Evolutionary conservation across 2,797 vertebrate species (phyloP).

Genomic region (Syndactyla subalaris): DNA sequence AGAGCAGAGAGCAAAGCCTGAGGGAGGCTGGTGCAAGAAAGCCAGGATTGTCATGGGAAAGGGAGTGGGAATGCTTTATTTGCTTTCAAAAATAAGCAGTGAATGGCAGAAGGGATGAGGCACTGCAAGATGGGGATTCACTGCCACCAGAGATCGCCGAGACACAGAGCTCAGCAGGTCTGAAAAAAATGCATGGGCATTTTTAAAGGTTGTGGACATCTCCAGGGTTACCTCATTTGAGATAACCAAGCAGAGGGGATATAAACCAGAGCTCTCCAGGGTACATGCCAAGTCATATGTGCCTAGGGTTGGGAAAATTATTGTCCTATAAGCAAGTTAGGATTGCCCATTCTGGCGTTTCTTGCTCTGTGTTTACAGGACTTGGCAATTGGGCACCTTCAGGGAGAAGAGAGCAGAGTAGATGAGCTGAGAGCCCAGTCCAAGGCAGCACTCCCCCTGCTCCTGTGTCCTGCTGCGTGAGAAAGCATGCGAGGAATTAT

Average conservation of each 20-base stretch:
- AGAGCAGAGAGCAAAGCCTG: background rate
- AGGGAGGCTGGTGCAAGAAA: background rate
- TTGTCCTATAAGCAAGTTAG: slow-evolving; percentile 9
- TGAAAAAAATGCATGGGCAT: background rate
- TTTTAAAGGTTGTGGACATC: background rate
- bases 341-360: background rate
- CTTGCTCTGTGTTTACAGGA: background rate
- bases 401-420: background rate
- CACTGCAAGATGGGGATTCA: background rate
- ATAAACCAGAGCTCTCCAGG: background rate
- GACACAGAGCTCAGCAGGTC: background rate
- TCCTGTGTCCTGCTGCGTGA: background rate
- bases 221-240: background rate
- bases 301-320: slow-evolving; percentile 14
- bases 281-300: background rate
- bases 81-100: background rate
- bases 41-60: background rate
- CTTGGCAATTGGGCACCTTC: background rate
- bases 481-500: slow-evolving; percentile 59
- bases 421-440: background rate
- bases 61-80: background rate
- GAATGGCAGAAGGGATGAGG: background rate
- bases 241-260: slow-evolving; percentile 17
- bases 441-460: background rate
- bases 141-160: accelerated